phyloP scores from a whole-genome alignment of 2,888 invertebrate species.

The Euzetes globulus region DNA sequence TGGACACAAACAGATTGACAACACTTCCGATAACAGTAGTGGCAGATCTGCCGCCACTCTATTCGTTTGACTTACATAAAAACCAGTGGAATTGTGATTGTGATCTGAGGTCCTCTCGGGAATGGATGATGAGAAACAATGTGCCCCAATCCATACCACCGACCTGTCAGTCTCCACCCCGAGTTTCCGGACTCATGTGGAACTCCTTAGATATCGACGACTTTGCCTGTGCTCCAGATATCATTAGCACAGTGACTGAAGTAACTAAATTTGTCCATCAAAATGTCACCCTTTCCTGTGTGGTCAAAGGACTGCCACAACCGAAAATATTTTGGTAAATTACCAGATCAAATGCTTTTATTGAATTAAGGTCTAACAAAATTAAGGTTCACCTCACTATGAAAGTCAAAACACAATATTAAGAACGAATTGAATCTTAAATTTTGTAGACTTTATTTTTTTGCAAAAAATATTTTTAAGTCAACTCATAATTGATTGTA shows the following conservation, averaged over 20 bases:
- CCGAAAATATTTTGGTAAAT: slow-evolving; percentile 72
- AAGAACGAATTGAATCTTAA: too few species aligned
- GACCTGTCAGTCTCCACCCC: slow-evolving; percentile 59
- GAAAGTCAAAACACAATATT: too few species aligned
- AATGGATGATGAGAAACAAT: slow-evolving; percentile 70
- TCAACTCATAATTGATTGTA: background rate
- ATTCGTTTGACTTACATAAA: slow-evolving; percentile 72
- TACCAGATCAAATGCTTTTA: background rate
- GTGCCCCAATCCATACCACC: slow-evolving; percentile 70
- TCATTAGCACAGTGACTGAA: slow-evolving; percentile 48
- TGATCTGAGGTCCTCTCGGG: slow-evolving; percentile 66
- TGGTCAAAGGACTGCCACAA: slow-evolving; percentile 70
- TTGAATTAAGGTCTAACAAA: background rate
- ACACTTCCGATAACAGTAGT: slow-evolving; percentile 67
- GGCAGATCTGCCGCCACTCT: slow-evolving; percentile 61
- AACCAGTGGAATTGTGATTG: slow-evolving; percentile 87
- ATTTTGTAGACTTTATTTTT: too few species aligned
- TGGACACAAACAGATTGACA: slow-evolving; percentile 70
- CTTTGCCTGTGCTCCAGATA: slow-evolving; percentile 41
- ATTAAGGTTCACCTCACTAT: too few species aligned
- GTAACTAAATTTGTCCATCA: slow-evolving; percentile 71
- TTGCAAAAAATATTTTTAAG: background rate
- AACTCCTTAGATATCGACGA: slow-evolving; percentile 40
- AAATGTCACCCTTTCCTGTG: slow-evolving; percentile 74
- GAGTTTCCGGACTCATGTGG: slow-evolving; percentile 39